Percentiles rank a stretch among this genome's conserved stretches.
phyloP scores from a whole-genome alignment of 92 coral and sea anemone genomes.

The Porites lobata region DNA sequence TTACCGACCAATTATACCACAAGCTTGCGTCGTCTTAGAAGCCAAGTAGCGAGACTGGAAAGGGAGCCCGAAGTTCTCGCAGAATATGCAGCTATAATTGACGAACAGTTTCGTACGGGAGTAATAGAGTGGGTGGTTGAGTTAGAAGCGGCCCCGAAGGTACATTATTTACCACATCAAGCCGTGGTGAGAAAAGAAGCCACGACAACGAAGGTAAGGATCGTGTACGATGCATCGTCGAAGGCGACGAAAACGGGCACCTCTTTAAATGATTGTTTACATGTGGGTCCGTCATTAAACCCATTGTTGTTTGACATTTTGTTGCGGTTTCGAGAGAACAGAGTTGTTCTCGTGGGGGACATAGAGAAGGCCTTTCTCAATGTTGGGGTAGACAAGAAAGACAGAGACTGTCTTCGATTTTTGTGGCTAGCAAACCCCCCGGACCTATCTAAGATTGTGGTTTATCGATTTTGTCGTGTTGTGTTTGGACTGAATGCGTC shows the following conservation, averaged over 20 bases:
- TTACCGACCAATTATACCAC: constrained; percentile 26
- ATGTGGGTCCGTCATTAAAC: no score
- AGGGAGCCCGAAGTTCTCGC: constrained; percentile 21
- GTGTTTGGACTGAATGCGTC: constrained; percentile 15
- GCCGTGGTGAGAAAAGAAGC: constrained; percentile 59
- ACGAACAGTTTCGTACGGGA: constrained; percentile 58
- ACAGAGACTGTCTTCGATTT: no score
- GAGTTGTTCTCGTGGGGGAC: no score
- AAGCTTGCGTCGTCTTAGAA: constrained; percentile 18
- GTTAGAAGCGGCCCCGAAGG: constrained; percentile 34
- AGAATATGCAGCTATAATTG: constrained; percentile 21
- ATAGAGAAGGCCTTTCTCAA: no score
- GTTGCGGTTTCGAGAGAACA: no score
- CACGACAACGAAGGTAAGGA: no score
- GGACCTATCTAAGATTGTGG: constrained; percentile 22
- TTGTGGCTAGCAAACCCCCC: no score
- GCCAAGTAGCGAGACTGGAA: constrained; percentile 29
- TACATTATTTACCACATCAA: constrained; percentile 61
- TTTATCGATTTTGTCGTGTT: constrained; percentile 14
- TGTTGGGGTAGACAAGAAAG: no score
- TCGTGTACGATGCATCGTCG: no score
- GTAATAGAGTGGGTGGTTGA: constrained; percentile 56
- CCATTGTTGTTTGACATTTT: no score
- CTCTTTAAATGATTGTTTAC: no score
- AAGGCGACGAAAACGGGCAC: no score